These are phyloP conservation scores for Butorides virescens DNA, from an alignment of 2,113 vertebrate species.

Conservation along the genomic window DNA sequence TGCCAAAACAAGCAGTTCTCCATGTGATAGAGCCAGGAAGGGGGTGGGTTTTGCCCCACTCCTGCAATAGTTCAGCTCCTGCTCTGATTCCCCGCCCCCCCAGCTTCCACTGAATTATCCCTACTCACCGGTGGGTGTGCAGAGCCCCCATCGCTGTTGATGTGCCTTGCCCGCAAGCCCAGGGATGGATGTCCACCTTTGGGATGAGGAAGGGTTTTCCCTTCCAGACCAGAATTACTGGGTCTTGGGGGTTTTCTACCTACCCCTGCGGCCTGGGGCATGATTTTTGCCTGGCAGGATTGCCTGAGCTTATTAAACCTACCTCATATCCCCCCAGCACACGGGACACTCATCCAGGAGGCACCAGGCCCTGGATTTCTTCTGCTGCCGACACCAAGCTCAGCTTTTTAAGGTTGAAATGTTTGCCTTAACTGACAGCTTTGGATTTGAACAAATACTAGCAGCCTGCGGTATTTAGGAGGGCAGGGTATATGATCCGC, in stretches of 20 bases:
- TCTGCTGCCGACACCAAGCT: not conserved
- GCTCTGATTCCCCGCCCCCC: not conserved
- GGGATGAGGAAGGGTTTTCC: not conserved
- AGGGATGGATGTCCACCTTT: not conserved
- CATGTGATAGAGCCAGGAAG: not conserved
- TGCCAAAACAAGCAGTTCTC: not conserved
- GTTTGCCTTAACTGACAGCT: not conserved
- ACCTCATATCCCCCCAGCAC: not conserved
- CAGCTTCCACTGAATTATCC: not conserved
- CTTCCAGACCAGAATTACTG: not conserved
- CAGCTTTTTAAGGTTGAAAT: not conserved
- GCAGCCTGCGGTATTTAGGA: not conserved
- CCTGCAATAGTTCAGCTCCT: not conserved
- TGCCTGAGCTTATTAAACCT: not conserved
- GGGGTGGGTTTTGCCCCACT: fast-evolving
- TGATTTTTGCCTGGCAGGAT: not conserved
- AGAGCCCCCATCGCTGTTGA: fast-evolving
- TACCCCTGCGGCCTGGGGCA: not conserved
- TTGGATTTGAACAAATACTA: not conserved
- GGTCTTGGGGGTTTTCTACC: not conserved
- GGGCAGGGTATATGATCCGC: not conserved
- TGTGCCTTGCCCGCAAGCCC: not conserved
- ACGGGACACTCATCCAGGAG: not conserved
- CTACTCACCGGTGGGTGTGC: fast-evolving
- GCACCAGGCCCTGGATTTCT: not conserved